Base-by-base conservation (phyloP, 30 jellyfish, hydroid and myxozoan species). In the Rhopilema esculentum region DNA sequence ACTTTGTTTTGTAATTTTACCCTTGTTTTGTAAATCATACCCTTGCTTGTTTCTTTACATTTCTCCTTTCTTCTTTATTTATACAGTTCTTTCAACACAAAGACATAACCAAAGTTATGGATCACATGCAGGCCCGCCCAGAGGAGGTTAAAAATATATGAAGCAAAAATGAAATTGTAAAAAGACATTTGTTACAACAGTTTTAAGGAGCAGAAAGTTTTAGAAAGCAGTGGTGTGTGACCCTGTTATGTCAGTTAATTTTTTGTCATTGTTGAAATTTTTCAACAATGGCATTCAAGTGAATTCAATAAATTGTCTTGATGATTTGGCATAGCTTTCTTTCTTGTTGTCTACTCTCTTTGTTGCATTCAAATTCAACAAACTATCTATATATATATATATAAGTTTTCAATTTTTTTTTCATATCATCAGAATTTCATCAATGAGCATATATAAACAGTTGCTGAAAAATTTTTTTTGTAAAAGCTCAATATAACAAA, bases 61-160 rank as follows among this genome's bases (percentile, higher is more conserved):
- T 2, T 40, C 6, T 40, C 57, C 57, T 40, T 40, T 69, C 51
- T 21, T 27, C 31, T 74, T 8, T n/a, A n/a, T n/a, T 52, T 15
- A 50, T 87, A 8, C 82, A 87, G 96, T 77, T 87, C 72, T 87
- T 75, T 70, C 70, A 79, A 61, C 96, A 87, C 83, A 71, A 27
- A 31, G 96, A 87, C 67, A 25, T 29, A 26, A 63, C 51, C 49
- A 87, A 70, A 49, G 80, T 87, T 23, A 27, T n/a, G 15, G 96
- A 87, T 49, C 90, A 87, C 80, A 84, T 27, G 83, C 75, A 63
- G 23, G 83, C 49, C 48, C 83, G 83, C 22, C 92, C 92, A 15
- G 81, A 51, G 12, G 92, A 84, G 49, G 74, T 84, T 15, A 65
- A 72, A 80, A 28, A 61, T 72, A 1, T 84, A 26, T 84, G 61